phyloP scores from a whole-genome alignment of 2,797 vertebrate genomes.

The Rhincodon typus region DNA sequence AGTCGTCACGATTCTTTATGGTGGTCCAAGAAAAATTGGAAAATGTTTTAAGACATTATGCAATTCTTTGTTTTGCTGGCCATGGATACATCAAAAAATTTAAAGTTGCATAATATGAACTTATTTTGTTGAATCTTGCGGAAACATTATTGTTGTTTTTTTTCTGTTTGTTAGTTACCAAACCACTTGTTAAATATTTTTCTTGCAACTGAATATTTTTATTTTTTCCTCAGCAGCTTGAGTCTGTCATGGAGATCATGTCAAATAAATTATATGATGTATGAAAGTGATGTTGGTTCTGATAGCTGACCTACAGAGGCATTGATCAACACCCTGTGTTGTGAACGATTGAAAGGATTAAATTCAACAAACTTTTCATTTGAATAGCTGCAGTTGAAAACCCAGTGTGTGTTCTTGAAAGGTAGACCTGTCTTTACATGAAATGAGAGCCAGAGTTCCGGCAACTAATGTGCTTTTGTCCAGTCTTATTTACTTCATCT shows the following conservation, averaged over 20 bases:
- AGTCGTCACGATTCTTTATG: not conserved
- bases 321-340: not conserved
- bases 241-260: not conserved
- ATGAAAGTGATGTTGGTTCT: not conserved
- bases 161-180: not conserved
- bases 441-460: not conserved
- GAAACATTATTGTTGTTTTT: not conserved
- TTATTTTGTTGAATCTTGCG: not conserved
- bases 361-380: not conserved
- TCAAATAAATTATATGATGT: not conserved
- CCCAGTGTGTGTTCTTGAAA: not conserved
- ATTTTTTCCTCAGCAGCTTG: not conserved
- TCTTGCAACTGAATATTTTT: not conserved
- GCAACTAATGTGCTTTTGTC: no score
- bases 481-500: no score
- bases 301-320: not conserved
- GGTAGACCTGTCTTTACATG: not conserved
- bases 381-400: not conserved
- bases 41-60: not conserved
- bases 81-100: not conserved
- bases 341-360: no score
- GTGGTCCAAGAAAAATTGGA: not conserved
- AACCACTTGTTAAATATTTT: not conserved
- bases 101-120: not conserved
- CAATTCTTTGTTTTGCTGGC: not conserved